phyloP scores from a whole-genome alignment of 35 echinoderm and acorn worm species.

The Ophiothrix spiculata region DNA sequence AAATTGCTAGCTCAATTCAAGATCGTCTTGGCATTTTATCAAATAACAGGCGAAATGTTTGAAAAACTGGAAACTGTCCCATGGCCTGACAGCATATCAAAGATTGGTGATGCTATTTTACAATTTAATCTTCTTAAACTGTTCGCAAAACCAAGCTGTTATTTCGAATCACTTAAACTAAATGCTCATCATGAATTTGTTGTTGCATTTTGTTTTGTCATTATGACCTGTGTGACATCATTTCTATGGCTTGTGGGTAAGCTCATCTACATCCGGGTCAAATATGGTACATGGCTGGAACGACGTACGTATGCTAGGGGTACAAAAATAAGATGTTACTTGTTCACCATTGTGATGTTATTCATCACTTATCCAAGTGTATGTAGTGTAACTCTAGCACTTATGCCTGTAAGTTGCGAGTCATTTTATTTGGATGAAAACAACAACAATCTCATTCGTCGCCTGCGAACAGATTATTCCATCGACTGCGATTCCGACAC shows the following conservation, averaged over 20 bases:
- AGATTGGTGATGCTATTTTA: constrained; percentile 11
- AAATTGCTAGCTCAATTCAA: constrained; percentile 38
- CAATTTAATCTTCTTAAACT: constrained; percentile 16
- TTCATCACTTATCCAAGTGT: constrained; percentile 45
- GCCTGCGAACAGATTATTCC: constrained; percentile 31
- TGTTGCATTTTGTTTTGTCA: not conserved
- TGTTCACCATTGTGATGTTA: constrained; percentile 30
- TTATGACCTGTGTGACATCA: not conserved
- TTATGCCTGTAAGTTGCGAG: constrained; percentile 30
- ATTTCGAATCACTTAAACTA: not conserved
- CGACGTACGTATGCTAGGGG: not conserved
- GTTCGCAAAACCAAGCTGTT: constrained; percentile 32
- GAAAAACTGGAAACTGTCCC: constrained; percentile 16
- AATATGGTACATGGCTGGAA: not conserved
- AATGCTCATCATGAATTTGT: constrained; percentile 19
- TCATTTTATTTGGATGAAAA: constrained; percentile 16
- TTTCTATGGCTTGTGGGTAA: not conserved
- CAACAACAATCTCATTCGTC: not conserved
- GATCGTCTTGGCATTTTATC: constrained; percentile 54
- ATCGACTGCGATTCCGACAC: constrained; percentile 13
- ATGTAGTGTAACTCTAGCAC: constrained; percentile 32
- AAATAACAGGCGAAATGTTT: constrained; percentile 46
- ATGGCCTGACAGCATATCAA: constrained; percentile 14
- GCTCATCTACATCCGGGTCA: not conserved
- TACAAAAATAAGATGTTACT: constrained; percentile 15